These are phyloP conservation scores for Mallateleia sp. DNA, from an alignment of 2,888 invertebrate genomes.

Conservation along the genomic window DNA sequence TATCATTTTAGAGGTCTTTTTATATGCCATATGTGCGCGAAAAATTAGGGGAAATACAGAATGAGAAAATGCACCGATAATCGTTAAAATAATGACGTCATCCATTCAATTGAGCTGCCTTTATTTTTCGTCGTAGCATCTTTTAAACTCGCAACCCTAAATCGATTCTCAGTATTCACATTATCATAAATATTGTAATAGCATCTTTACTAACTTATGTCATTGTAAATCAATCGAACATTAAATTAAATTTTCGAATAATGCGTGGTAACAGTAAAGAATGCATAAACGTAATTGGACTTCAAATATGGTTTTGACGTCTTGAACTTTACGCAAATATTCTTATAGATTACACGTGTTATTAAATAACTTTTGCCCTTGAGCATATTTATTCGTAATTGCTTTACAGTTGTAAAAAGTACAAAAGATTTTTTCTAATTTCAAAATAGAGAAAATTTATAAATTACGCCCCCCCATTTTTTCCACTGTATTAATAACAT, in stretches of 20 bases:
- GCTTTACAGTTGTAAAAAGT: no score
- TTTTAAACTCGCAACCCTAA: conserved; percentile 58
- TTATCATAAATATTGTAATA: conserved; percentile 61
- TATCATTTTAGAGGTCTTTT: conserved; percentile 19
- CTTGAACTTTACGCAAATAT: no score
- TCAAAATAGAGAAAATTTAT: no score
- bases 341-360: no score
- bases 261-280: neutral
- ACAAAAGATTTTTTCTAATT: no score
- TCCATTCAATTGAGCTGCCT: conserved; percentile 52
- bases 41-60: conserved; percentile 69
- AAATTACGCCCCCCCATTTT: no score
- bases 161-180: conserved; percentile 62
- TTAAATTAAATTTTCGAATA: neutral
- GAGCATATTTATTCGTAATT: no score
- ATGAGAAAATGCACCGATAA: conserved; percentile 67
- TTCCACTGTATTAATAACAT: no score
- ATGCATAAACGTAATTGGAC: no score
- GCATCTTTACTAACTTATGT: conserved; percentile 54
- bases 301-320: no score
- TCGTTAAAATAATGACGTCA: conserved; percentile 74
- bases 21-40: conserved; percentile 61
- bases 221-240: conserved; percentile 43
- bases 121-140: conserved; percentile 60
- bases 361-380: no score